A percentile compares a stretch with the other conserved stretches of the same genome.
Conservation (phyloP, 2,888 invertebrate species). For the Serripes groenlandicus region DNA sequence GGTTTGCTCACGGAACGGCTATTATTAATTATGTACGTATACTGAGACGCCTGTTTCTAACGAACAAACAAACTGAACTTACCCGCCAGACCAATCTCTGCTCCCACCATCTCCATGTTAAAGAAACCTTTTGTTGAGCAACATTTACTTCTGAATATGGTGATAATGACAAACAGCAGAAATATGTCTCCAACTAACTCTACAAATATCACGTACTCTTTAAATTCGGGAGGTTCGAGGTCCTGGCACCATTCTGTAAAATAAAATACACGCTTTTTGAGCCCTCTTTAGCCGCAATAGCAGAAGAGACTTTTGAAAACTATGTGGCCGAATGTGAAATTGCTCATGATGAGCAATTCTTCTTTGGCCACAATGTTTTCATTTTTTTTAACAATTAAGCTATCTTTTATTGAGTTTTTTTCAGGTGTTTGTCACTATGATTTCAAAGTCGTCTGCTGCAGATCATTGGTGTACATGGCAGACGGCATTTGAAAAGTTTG, state of each 20-base stretch:
- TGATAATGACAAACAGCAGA: slow-evolving; percentile 27
- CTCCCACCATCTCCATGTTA: slow-evolving; percentile 48
- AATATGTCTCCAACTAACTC: slow-evolving; percentile 47
- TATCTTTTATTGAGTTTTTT: too few species aligned
- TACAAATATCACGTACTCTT: slow-evolving; percentile 35
- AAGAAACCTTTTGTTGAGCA: slow-evolving; percentile 5
- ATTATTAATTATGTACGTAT: neutral
- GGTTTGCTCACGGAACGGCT: neutral
- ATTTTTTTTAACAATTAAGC: too few species aligned
- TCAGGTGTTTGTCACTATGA: too few species aligned
- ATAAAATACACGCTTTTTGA: neutral
- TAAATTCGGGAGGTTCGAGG: slow-evolving; percentile 43
- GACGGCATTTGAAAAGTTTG: too few species aligned
- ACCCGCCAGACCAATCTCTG: slow-evolving; percentile 39
- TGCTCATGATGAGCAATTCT: too few species aligned
- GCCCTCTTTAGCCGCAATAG: too few species aligned
- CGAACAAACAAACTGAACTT: neutral
- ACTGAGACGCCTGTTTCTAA: neutral
- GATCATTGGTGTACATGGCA: too few species aligned
- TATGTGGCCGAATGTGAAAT: too few species aligned
- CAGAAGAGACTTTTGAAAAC: too few species aligned
- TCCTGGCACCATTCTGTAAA: slow-evolving; percentile 53
- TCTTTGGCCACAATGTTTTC: too few species aligned
- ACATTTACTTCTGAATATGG: slow-evolving; percentile 39
- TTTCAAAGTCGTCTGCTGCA: too few species aligned